Conservation (phyloP, 2,888 invertebrate species). For the Maniola hyperantus region DNA sequence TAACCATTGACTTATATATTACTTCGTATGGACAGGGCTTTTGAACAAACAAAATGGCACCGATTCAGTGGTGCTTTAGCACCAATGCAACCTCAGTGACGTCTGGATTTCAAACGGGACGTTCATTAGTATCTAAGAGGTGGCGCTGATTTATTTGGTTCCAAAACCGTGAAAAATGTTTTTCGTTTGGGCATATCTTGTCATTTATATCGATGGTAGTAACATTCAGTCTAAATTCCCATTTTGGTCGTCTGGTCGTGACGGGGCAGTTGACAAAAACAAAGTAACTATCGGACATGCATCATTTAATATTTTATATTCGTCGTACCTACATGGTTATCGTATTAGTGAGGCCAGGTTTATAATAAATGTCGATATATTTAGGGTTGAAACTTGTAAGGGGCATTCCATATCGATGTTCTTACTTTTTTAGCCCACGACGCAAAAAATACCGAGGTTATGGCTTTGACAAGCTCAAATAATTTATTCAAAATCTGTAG, state of each 20-base stretch:
- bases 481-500: too few relatives aligned
- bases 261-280: constrained; percentile 67
- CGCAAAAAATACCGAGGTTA: neutral
- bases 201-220: too few relatives aligned
- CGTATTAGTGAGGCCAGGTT: constrained; percentile 45
- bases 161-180: too few relatives aligned
- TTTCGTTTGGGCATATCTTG: too few relatives aligned
- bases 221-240: constrained; percentile 59
- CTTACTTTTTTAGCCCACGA: neutral
- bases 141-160: too few relatives aligned
- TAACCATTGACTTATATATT: too few relatives aligned
- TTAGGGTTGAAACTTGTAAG: constrained; percentile 38
- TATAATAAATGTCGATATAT: constrained; percentile 44
- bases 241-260: constrained; percentile 58
- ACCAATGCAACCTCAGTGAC: too few relatives aligned
- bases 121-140: too few relatives aligned
- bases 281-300: constrained; percentile 49
- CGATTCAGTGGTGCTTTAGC: too few relatives aligned
- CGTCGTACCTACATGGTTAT: constrained; percentile 48
- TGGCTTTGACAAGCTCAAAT: neutral
- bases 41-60: too few relatives aligned
- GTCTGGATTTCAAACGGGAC: too few relatives aligned
- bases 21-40: too few relatives aligned
- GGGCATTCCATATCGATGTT: constrained; percentile 2
- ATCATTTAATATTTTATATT: constrained; percentile 47